These are phyloP conservation scores for Nanger granti DNA, from an alignment of 2,113 vertebrate genomes.

Conservation along the genomic window DNA sequence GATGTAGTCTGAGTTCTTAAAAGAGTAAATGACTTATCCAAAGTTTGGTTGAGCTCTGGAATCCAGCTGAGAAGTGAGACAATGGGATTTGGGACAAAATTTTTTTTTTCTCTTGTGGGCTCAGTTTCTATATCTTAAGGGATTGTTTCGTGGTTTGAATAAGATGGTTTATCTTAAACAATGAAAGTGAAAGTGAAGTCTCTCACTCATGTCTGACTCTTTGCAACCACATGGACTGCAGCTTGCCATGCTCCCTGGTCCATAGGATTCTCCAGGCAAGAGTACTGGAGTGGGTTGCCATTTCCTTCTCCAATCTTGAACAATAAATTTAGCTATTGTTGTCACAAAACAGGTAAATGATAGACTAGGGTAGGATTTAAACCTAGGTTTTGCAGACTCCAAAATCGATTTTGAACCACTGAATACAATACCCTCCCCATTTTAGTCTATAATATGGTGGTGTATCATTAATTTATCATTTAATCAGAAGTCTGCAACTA, in stretches of 20 bases:
- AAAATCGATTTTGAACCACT: neutral
- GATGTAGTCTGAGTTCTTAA: neutral
- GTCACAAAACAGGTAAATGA: neutral
- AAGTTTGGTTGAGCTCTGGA: neutral
- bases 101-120: neutral
- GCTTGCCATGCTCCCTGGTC: neutral
- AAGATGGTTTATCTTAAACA: neutral
- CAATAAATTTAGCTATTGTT: neutral
- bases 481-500: neutral
- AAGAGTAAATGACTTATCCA: neutral
- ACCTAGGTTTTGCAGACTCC: neutral
- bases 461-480: neutral
- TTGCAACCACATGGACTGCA: accelerated
- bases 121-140: neutral
- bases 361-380: neutral
- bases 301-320: neutral
- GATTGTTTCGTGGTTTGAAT: neutral
- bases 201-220: neutral
- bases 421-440: accelerated
- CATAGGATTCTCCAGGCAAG: neutral
- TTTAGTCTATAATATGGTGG: neutral
- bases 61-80: neutral
- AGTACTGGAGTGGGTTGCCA: neutral
- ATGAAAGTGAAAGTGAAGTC: neutral
- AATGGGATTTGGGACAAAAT: neutral